phyloP scores from a whole-genome alignment of 2,113 vertebrate genomes.

The Otis tarda region DNA sequence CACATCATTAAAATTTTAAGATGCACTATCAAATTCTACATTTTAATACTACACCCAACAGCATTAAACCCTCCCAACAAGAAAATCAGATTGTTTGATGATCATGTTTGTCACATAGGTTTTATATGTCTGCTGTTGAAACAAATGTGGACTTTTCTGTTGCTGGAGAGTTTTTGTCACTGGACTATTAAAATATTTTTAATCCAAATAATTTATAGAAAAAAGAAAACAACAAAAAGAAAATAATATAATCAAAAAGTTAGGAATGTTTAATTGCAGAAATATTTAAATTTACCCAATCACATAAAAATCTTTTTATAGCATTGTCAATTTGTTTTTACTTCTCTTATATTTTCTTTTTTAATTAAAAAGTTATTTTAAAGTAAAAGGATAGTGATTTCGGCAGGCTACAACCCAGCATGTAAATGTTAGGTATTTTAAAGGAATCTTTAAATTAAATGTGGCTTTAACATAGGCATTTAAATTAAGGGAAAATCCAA shows the following conservation, averaged over 20 bases:
- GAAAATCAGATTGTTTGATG: slow-evolving; percentile 84
- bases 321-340: slow-evolving; percentile 1
- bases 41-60: slow-evolving; percentile 82
- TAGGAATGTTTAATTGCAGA: neutral
- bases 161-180: slow-evolving; percentile 47
- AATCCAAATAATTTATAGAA: neutral
- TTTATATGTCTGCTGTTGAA: slow-evolving; percentile 77
- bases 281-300: slow-evolving; percentile 11
- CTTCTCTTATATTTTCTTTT: slow-evolving; percentile 7
- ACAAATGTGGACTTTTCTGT: slow-evolving; percentile 69
- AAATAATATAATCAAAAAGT: neutral
- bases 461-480: neutral
- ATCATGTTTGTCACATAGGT: slow-evolving; percentile 76
- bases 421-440: slow-evolving; percentile 5
- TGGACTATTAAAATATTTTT: slow-evolving; percentile 64
- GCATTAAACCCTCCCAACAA: slow-evolving; percentile 81
- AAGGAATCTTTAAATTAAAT: slow-evolving; percentile 28
- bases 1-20: slow-evolving; percentile 88
- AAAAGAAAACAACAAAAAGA: neutral
- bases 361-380: neutral
- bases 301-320: slow-evolving; percentile 32
- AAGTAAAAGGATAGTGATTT: neutral
- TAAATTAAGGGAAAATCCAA: neutral
- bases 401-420: neutral
- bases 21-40: slow-evolving; percentile 82